Base-by-base conservation (phyloP, 2,888 invertebrate species). In the Volucella bombylans region DNA sequence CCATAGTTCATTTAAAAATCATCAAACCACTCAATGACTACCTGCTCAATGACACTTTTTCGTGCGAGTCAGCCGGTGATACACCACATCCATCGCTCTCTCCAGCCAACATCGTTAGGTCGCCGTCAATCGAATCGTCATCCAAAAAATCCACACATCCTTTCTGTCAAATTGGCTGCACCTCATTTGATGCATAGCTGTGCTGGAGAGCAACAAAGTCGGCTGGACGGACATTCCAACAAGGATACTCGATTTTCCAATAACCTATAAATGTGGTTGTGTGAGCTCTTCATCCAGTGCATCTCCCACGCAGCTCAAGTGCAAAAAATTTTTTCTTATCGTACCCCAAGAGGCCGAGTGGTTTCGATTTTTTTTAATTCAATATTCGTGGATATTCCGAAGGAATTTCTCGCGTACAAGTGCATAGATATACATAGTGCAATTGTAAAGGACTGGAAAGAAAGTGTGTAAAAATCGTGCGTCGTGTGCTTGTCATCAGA, bases 241-340 rank as follows among this genome's bases (percentile, higher is more conserved):
- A 45, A 61, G 62, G 68, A 68, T 69, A 47, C 23, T 15, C 18
- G 15, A 11, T 43, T 12, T 47, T 23, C 12, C 18, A 23, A 45
- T 18, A 11, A 45, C 18, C 11, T 18, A 14, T 47, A 14, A 50
- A 0, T 50, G 31, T 49, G 69, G 69, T 18, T 76, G 50, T 71
- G 50, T 31, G 31, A 31, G 31, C 31, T 31, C 31, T 31, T 6
- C 31, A 31, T 31, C 4, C 6, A 55, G 59, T 80, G 83, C 80
- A 83, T 83, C 83, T 83, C 83, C 83, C 83, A 83, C 83, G 83
- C 83, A 83, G 74, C 55, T 12, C 50, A 11, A 54, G 69, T 76
- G 77, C 68, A 68, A 76, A 54, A 50, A 23, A 9, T 49, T 74
- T 64, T 45, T 9, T 47, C 14, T 15, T 8, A 55, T 15, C 57